Percentiles rank a stretch among this genome's conserved stretches.
Conservation (phyloP, 2,797 vertebrate genomes). For the Xiphorhynchus erythropygius region DNA sequence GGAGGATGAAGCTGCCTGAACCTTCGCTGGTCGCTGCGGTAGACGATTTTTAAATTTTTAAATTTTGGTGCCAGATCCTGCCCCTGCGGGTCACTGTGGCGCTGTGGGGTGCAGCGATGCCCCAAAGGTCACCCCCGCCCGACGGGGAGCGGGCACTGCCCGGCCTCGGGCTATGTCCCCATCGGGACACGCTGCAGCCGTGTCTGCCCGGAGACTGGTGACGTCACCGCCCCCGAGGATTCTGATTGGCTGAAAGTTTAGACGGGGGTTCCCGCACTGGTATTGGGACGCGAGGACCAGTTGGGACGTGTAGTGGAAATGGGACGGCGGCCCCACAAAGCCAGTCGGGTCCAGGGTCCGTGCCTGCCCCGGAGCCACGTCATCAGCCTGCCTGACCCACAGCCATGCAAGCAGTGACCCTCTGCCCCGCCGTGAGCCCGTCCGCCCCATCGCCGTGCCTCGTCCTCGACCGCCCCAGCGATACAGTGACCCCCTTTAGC, state of each 20-base stretch:
- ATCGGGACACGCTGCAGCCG: neutral
- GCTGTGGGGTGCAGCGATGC: neutral
- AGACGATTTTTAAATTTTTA: neutral
- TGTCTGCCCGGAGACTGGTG: constrained; percentile 66
- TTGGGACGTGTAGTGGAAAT: accelerated
- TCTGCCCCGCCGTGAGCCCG: neutral
- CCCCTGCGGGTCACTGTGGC: neutral
- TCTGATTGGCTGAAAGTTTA: neutral
- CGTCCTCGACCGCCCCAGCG: neutral
- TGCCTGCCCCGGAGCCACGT: neutral
- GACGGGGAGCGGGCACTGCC: accelerated
- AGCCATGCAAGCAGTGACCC: accelerated
- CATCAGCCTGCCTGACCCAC: neutral
- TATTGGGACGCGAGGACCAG: accelerated
- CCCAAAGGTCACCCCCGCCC: neutral
- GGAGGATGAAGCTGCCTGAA: neutral
- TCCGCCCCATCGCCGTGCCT: neutral
- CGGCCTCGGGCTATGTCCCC: neutral
- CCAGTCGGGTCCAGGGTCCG: neutral
- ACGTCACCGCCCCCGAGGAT: neutral
- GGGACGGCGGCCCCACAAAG: neutral
- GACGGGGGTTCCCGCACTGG: accelerated
- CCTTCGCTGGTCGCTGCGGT: accelerated
- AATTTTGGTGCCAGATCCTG: neutral
- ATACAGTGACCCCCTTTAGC: neutral